Conservation (phyloP, 2,797 vertebrate species). For the Enteromius unitaeniatus region DNA sequence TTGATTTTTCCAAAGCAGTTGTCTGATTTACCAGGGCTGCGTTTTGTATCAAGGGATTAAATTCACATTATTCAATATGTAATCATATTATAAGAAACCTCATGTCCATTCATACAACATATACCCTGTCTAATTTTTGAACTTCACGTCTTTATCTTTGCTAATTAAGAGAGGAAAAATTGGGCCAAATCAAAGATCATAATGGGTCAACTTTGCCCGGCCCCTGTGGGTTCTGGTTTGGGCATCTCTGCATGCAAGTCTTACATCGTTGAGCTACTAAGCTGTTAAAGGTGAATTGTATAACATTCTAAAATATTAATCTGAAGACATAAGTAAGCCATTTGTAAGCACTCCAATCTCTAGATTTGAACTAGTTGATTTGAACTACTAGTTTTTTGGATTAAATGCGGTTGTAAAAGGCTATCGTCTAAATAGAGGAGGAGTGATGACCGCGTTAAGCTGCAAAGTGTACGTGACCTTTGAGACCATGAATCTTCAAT, state of each 20-base stretch:
- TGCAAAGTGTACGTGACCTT: neutral
- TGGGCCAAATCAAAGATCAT: neutral
- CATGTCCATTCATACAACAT: neutral
- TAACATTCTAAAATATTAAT: neutral
- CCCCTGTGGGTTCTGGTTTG: neutral
- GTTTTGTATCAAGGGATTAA: neutral
- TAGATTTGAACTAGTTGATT: too few species aligned
- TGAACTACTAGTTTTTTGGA: neutral
- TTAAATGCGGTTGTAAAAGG: neutral
- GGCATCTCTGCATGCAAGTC: neutral
- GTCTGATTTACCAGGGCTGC: slow-evolving; percentile 9
- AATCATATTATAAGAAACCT: neutral
- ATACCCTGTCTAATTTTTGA: neutral
- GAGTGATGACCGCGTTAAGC: neutral
- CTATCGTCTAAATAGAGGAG: neutral
- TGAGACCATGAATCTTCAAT: neutral
- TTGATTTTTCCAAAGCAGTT: slow-evolving; percentile 34
- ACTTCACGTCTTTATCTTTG: neutral
- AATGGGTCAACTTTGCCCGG: neutral
- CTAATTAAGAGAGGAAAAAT: neutral
- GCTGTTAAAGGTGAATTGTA: neutral
- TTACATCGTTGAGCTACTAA: neutral
- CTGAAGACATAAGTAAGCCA: neutral
- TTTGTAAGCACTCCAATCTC: neutral
- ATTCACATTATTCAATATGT: neutral